phyloP scores from a whole-genome alignment of 2,113 vertebrate species.

The Bos javanicus region DNA sequence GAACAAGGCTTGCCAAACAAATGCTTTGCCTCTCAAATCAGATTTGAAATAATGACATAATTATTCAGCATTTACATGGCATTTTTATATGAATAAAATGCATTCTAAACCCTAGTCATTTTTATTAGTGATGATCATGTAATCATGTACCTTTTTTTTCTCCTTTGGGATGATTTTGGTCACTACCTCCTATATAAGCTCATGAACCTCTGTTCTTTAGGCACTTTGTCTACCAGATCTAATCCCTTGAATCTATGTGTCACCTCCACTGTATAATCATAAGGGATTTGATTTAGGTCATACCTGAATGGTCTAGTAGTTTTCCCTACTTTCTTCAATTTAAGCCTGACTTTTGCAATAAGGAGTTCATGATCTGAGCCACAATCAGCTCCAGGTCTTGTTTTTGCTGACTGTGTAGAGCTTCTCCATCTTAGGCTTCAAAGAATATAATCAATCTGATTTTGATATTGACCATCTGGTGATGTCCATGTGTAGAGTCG shows the following conservation, averaged over 20 bases:
- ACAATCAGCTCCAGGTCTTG: not conserved
- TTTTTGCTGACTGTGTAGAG: not conserved
- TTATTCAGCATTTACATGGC: slow-evolving; percentile 1
- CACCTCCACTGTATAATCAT: not conserved
- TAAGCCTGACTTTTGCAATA: not conserved
- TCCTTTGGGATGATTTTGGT: not conserved
- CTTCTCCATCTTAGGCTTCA: not conserved
- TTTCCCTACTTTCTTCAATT: not conserved
- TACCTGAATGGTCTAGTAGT: not conserved
- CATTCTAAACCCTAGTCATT: not conserved
- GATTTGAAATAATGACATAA: slow-evolving; percentile 8
- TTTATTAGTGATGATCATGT: slow-evolving; percentile 11
- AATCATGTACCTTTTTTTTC: not conserved
- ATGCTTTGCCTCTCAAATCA: slow-evolving; percentile 37
- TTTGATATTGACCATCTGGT: not conserved
- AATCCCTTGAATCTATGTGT: not conserved
- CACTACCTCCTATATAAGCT: not conserved
- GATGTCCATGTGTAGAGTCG: not conserved
- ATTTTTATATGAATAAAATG: slow-evolving; percentile 46
- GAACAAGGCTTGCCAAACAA: slow-evolving; percentile 8
- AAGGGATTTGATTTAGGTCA: not conserved
- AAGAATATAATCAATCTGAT: not conserved
- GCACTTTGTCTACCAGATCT: not conserved
- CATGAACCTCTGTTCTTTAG: not conserved
- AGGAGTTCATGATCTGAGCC: not conserved